Percentiles rank a stretch among this genome's conserved stretches.
phyloP scores from a whole-genome alignment of 2,113 vertebrate species.

The Carlito syrichta region DNA sequence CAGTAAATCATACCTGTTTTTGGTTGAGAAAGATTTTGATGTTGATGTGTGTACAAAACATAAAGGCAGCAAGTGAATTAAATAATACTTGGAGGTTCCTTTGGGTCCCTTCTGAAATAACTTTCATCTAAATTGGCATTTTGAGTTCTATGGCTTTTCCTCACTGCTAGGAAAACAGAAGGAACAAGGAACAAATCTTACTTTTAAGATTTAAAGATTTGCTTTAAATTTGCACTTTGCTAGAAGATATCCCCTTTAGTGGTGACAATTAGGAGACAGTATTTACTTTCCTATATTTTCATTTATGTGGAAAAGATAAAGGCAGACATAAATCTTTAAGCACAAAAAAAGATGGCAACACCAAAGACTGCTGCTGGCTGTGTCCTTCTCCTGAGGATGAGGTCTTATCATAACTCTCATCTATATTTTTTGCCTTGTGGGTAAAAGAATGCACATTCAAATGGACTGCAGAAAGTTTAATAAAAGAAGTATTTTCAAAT shows the following conservation, averaged over 20 bases:
- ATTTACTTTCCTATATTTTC: conserved; percentile 6
- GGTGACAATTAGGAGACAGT: conserved; percentile 19
- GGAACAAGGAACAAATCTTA: neutral
- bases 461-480: neutral
- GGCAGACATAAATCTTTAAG: conserved; percentile 17
- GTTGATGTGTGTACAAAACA: neutral
- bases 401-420: neutral
- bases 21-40: neutral
- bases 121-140: neutral
- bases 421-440: neutral
- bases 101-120: neutral
- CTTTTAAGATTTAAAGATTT: no score
- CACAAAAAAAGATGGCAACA: neutral
- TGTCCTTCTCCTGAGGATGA: neutral
- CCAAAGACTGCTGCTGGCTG: neutral
- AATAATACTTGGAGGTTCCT: neutral
- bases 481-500: neutral
- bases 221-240: neutral
- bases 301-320: conserved; percentile 13
- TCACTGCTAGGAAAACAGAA: neutral
- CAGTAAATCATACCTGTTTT: neutral
- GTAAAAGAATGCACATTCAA: neutral
- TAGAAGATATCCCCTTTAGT: neutral
- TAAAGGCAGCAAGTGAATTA: neutral
- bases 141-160: neutral